phyloP scores from a whole-genome alignment of 2,797 vertebrate species.

The Kryptolebias ocellatus region DNA sequence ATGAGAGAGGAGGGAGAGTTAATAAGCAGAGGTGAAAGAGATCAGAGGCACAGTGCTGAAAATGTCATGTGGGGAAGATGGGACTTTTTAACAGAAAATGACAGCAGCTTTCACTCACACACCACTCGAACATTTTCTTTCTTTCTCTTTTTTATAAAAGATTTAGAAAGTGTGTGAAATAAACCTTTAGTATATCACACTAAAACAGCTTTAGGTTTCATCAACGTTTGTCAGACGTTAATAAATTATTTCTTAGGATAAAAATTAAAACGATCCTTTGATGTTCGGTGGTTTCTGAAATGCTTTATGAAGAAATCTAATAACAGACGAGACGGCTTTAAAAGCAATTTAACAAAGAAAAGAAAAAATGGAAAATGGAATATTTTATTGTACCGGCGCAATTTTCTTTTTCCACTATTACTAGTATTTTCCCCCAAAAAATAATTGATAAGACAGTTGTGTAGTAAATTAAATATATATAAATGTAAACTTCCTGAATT shows the following conservation, averaged over 20 bases:
- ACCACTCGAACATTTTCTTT: constrained; percentile 14
- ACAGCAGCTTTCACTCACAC: constrained; percentile 25
- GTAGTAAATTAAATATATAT: neutral
- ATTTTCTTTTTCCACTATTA: too few relatives aligned
- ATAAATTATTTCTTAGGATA: neutral
- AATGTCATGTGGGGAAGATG: constrained; percentile 22
- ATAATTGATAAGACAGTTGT: too few relatives aligned
- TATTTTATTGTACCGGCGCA: too few relatives aligned
- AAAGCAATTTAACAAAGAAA: neutral
- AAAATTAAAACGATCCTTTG: constrained; percentile 3
- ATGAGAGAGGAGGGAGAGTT: neutral
- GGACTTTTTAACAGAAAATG: constrained; percentile 37
- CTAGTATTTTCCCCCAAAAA: too few relatives aligned
- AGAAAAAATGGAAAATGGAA: neutral
- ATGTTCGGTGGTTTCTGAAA: constrained; percentile 2
- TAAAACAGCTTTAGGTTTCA: neutral
- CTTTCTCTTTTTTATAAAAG: constrained; percentile 10
- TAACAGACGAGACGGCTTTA: constrained; percentile 7
- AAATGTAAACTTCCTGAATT: neutral
- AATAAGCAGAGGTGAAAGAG: constrained; percentile 21
- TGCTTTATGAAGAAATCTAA: neutral
- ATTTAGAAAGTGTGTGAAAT: constrained; percentile 24
- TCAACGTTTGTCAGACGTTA: neutral
- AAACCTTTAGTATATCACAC: neutral
- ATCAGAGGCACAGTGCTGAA: constrained; percentile 15